Conservation (phyloP, 2,113 vertebrate species). For the Gobio gobio region DNA sequence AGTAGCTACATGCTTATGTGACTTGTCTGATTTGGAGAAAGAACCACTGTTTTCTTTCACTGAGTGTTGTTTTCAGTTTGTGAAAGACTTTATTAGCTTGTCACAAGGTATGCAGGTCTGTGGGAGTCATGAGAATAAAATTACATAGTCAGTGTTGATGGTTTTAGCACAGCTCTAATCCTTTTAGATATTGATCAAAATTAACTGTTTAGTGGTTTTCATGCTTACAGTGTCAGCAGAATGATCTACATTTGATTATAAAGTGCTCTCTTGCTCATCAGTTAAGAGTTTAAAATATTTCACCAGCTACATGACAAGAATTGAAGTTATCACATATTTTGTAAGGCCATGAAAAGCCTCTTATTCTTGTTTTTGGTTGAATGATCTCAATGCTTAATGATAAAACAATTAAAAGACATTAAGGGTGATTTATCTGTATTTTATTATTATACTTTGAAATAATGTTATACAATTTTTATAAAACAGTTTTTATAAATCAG, state of each 20-base stretch:
- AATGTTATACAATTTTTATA: neutral
- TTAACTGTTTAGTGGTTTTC: neutral
- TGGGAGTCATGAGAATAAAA: neutral
- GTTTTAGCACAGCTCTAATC: neutral
- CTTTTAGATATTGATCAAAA: neutral
- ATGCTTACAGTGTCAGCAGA: neutral
- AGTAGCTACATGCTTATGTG: neutral
- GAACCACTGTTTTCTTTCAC: neutral
- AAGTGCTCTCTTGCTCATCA: neutral
- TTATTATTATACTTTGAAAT: neutral
- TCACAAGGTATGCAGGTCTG: neutral
- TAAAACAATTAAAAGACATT: conserved; percentile 8
- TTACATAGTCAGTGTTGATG: neutral
- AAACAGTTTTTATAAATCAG: neutral
- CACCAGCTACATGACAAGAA: neutral
- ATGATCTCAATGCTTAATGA: neutral
- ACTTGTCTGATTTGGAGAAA: neutral
- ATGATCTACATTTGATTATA: neutral
- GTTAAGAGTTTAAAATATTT: neutral
- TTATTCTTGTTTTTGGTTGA: neutral
- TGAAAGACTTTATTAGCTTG: neutral
- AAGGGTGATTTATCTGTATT: neutral
- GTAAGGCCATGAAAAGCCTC: neutral
- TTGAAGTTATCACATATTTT: neutral
- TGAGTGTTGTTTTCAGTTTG: neutral